Evolutionary conservation across 2,888 invertebrate species (phyloP).

Genomic region (Sipha maydis): DNA sequence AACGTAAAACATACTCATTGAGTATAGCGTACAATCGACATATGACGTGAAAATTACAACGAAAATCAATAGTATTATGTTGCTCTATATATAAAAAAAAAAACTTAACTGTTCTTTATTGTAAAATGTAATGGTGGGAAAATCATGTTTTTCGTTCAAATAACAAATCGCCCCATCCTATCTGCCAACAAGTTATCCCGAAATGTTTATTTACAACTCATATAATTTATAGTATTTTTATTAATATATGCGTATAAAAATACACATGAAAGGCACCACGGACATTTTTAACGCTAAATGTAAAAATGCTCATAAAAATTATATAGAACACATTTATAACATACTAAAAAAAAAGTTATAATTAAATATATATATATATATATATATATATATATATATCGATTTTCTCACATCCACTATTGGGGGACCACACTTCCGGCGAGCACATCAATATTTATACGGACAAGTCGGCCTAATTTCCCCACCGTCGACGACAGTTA

Average conservation of each 20-base stretch:
- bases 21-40: too few species aligned
- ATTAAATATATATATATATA: background rate
- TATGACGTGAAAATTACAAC: background rate
- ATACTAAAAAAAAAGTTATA: background rate
- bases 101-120: background rate
- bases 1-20: too few species aligned
- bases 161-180: background rate
- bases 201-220: background rate
- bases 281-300: background rate
- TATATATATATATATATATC: background rate
- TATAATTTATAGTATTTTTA: background rate
- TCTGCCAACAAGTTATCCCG: background rate
- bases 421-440: conserved; percentile 22
- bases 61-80: background rate
- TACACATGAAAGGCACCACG: background rate
- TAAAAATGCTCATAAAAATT: conserved; percentile 22
- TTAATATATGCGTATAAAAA: background rate
- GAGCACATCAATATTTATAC: conserved; percentile 36
- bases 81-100: background rate
- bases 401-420: conserved; percentile 38
- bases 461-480: conserved; percentile 43
- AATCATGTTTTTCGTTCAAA: background rate
- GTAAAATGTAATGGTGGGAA: background rate
- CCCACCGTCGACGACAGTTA: background rate
- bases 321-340: background rate